Base-by-base conservation (phyloP, 2,113 vertebrate species). In the Dryoscopus gambensis region DNA sequence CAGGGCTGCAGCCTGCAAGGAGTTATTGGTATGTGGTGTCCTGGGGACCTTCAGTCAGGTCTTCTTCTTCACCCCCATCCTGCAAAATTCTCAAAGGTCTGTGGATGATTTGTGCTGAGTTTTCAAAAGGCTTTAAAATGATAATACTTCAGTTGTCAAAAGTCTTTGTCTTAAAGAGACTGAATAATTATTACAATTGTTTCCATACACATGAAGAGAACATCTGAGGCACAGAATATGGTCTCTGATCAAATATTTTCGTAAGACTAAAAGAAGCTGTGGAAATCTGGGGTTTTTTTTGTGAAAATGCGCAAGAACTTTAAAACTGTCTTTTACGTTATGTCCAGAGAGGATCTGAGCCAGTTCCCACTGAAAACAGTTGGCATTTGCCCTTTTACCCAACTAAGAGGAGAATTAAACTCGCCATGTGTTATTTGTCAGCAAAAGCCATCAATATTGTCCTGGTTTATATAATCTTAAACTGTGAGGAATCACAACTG, bases 361-460 rank as follows among this genome's bases (percentile, higher is more conserved):
- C 40, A 81, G 33, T 84, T 94, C 62, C 49, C 60, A 53, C 52
- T 90, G 88, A 46, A 87, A 88, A 68, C 60, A 89, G 60, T 84
- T 91, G 73, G 31, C 35, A n/a, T 84, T 92, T 94, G 56, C 52
- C 68, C 60, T 81, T 89, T 78, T 57, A 53, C 76, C n/a, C 47
- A 84, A 2, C 18, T 53, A 75, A 67, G 56, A 64, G 42, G 19
- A 63, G 64, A 31, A 81, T 78, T 93, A 83, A 80, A 56, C 25
- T 88, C 57, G 28, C 65, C 67, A 86, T 92, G 49, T 95, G 76
- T 81, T 94, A 42, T 80, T 74, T 92, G 67, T 94, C 83, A 90
- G 35, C 52, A 67, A 59, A 93, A 88, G 31, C 76, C 44, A 35
- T 74, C 67, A 57, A 39, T 85, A 83, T 75, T 92, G 46, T 80